Evolutionary conservation across 2,888 invertebrate genomes (phyloP).

Genomic region (Mythimna lalbum): DNA sequence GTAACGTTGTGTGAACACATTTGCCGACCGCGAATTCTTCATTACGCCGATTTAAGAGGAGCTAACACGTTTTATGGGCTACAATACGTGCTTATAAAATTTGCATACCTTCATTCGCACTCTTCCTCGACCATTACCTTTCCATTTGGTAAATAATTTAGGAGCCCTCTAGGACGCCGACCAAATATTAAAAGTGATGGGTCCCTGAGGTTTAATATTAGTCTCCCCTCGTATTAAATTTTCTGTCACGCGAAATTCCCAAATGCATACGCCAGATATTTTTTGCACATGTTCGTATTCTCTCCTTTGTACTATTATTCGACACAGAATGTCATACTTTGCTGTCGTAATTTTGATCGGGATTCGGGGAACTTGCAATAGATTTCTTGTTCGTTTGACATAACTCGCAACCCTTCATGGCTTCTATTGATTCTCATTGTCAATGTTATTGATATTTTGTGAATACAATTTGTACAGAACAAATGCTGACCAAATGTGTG

Average conservation of each 20-base stretch:
- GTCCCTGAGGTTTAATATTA: conserved; percentile 90
- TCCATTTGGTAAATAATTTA: conserved; percentile 91
- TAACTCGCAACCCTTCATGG: conserved; percentile 48
- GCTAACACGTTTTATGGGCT: conserved; percentile 81
- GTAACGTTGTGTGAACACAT: conserved; percentile 70
- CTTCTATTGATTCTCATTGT: conserved; percentile 31
- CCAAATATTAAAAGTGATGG: conserved; percentile 91
- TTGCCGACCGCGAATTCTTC: conserved; percentile 78
- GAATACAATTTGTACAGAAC: conserved; percentile 14
- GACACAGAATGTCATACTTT: conserved; percentile 88
- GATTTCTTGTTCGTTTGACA: conserved; percentile 53
- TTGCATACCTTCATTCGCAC: conserved; percentile 89
- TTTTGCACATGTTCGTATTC: conserved; percentile 90
- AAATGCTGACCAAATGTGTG: conserved; percentile 1
- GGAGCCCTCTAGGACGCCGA: conserved; percentile 88
- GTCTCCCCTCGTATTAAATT: conserved; percentile 91
- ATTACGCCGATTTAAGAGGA: conserved; percentile 78
- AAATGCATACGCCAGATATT: conserved; percentile 90
- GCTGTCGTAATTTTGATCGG: conserved; percentile 77
- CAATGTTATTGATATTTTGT: conserved; percentile 25
- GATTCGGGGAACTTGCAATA: conserved; percentile 68
- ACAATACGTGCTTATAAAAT: conserved; percentile 89
- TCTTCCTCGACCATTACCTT: conserved; percentile 89
- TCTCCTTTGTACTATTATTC: conserved; percentile 86
- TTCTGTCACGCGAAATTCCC: conserved; percentile 90